phyloP scores from a whole-genome alignment of 2,888 invertebrate genomes.

The Lacanobia oleracea region DNA sequence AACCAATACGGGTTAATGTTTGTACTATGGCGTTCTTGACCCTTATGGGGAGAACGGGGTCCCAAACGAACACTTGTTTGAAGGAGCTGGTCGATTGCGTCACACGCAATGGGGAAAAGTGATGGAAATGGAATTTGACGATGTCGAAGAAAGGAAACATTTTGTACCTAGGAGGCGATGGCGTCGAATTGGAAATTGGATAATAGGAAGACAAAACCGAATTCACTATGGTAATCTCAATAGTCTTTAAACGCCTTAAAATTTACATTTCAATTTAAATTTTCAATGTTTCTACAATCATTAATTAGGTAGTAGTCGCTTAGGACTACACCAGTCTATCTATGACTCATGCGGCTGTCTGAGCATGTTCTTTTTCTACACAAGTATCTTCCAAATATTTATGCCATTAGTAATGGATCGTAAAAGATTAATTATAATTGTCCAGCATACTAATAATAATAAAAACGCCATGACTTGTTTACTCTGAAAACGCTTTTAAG shows the following conservation, averaged over 20 bases:
- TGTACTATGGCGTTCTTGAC: constrained; percentile 42
- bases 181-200: not conserved
- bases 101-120: not conserved
- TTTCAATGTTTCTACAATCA: not conserved
- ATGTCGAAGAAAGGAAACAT: not conserved
- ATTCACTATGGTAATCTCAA: too few relatives aligned
- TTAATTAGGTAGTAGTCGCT: not conserved
- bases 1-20: constrained; percentile 63
- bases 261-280: not conserved
- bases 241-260: not conserved
- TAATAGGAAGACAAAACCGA: not conserved
- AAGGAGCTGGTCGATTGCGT: constrained; percentile 29
- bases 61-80: constrained; percentile 40
- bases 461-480: not conserved
- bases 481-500: too few relatives aligned
- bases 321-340: not conserved
- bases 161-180: too few relatives aligned
- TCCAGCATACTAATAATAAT: not conserved
- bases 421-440: constrained; percentile 34
- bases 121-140: not conserved
- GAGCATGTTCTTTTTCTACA: not conserved
- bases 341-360: constrained; percentile 1
- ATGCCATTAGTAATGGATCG: constrained; percentile 24
- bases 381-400: not conserved
- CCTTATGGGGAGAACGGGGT: constrained; percentile 26